A percentile compares a stretch with the other conserved stretches of the same genome.
Conservation (phyloP, 2,797 vertebrate genomes). For the Avahi laniger region DNA sequence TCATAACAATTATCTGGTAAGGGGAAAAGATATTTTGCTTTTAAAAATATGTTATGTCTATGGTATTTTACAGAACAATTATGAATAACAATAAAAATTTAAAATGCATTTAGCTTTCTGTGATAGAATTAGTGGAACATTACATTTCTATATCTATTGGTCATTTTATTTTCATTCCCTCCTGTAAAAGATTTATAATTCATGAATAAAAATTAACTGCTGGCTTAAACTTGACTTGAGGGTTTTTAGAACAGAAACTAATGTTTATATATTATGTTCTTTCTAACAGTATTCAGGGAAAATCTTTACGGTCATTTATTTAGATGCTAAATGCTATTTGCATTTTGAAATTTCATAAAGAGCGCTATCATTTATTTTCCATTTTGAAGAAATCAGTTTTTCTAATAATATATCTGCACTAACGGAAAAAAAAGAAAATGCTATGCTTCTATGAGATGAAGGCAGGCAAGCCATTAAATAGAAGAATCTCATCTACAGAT, state of each 20-base stretch:
- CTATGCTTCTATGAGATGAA: background rate
- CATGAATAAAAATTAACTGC: constrained; percentile 57
- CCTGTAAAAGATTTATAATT: constrained; percentile 54
- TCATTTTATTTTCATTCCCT: background rate
- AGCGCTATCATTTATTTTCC: constrained; percentile 29
- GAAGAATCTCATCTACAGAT: constrained; percentile 20
- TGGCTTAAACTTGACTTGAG: constrained; percentile 45
- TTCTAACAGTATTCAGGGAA: background rate
- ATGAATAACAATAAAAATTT: constrained; percentile 57
- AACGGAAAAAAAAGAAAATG: background rate
- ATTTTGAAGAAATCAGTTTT: constrained; percentile 60
- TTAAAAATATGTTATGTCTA: constrained; percentile 41
- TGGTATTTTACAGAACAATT: constrained; percentile 46
- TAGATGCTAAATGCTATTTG: constrained; percentile 41
- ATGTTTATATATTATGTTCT: constrained; percentile 49
- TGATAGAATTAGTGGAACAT: constrained; percentile 35
- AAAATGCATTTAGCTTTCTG: constrained; percentile 32
- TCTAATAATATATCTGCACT: background rate
- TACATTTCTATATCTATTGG: constrained; percentile 10
- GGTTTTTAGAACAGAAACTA: constrained; percentile 31
- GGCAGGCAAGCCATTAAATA: constrained; percentile 5
- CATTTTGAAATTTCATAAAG: constrained; percentile 43
- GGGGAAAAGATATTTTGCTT: constrained; percentile 42
- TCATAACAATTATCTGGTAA: background rate
- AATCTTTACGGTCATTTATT: background rate